Conservation (phyloP, 2,888 invertebrate species). For the Tortricodes alternella region DNA sequence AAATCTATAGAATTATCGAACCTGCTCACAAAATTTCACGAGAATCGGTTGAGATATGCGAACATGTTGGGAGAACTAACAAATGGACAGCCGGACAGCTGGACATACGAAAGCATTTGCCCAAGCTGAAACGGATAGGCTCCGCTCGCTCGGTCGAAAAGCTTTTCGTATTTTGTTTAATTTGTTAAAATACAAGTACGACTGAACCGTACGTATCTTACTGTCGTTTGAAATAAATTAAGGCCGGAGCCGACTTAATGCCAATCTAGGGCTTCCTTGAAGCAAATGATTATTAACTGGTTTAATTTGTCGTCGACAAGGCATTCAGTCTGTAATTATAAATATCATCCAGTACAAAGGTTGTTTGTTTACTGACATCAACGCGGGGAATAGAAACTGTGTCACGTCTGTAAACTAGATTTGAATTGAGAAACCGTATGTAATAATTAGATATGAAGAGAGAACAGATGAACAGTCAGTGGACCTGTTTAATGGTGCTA, state of each 20-base stretch:
- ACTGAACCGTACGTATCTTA: background rate
- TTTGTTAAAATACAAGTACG: background rate
- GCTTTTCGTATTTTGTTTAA: background rate
- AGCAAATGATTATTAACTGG: constrained; percentile 40
- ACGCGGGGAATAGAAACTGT: constrained; percentile 1
- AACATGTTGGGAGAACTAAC: no score
- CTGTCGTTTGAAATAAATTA: constrained; percentile 25
- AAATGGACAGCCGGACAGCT: no score
- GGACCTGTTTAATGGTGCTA: no score
- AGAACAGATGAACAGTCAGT: no score
- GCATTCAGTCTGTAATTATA: constrained; percentile 42
- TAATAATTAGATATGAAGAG: no score
- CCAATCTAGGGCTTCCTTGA: constrained; percentile 37
- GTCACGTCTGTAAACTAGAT: background rate
- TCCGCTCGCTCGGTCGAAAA: no score
- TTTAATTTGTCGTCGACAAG: constrained; percentile 42
- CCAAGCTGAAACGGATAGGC: no score
- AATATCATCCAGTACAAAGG: constrained; percentile 20
- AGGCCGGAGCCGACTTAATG: constrained; percentile 25
- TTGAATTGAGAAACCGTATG: background rate
- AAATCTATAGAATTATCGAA: no score
- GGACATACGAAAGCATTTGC: no score
- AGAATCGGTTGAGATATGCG: no score
- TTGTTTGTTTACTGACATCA: constrained; percentile 5
- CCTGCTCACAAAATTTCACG: no score